Evolutionary conservation across 1,140 invertebrate species (phyloP).

Genomic region (Drosophila parvula): DNA sequence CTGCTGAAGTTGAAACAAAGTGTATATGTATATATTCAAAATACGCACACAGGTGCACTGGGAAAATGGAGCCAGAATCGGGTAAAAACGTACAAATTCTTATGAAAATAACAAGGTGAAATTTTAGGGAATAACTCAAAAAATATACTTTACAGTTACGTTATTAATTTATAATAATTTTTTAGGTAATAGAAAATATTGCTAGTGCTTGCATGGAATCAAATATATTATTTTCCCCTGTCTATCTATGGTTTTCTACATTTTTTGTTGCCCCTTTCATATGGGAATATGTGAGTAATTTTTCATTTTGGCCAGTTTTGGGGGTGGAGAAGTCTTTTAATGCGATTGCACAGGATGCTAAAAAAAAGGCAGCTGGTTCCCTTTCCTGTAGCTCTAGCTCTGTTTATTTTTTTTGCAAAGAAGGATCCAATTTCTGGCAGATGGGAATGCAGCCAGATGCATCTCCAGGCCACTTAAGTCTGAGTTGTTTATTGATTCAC

Average conservation of each 20-base stretch:
- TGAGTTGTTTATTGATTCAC: constrained; percentile 30
- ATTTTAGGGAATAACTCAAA: background rate
- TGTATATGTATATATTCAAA: background rate
- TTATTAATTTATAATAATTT: background rate
- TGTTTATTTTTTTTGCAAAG: background rate
- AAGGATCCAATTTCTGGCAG: background rate
- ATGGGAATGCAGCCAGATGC: constrained; percentile 7
- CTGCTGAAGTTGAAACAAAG: constrained; percentile 2
- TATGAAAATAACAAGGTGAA: no score
- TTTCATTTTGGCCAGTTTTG: constrained; percentile 15
- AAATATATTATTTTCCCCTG: background rate
- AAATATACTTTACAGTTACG: background rate
- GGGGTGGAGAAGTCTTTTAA: constrained; percentile 5
- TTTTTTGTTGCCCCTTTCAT: background rate
- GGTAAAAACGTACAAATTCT: no score
- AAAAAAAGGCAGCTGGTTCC: background rate
- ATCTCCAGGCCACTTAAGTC: constrained; percentile 17
- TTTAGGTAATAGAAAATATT: background rate
- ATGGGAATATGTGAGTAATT: constrained; percentile 18
- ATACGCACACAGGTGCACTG: constrained; percentile 1
- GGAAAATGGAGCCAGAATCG: background rate
- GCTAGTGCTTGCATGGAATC: background rate
- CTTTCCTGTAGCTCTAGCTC: background rate
- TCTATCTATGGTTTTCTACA: no score
- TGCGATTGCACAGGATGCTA: constrained; percentile 25